Percentiles rank a stretch among this genome's conserved stretches.
These are phyloP conservation scores for Bombus confusus DNA, from an alignment of 1,140 invertebrate genomes.

Conservation along the genomic window DNA sequence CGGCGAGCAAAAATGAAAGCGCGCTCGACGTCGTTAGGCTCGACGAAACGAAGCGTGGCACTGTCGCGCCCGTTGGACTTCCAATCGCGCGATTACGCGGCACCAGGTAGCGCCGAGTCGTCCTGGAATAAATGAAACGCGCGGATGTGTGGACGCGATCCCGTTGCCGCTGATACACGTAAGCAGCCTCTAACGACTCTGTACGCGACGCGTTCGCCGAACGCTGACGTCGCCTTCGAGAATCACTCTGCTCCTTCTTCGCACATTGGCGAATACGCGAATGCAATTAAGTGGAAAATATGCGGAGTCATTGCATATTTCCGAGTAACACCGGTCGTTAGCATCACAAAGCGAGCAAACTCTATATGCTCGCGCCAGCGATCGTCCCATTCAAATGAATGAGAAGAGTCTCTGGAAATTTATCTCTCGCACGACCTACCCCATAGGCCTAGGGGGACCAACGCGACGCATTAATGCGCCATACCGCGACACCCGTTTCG, in stretches of 20 bases:
- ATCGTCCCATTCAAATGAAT: conserved; percentile 66
- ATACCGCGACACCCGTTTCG: conserved; percentile 41
- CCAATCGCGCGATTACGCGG: no score
- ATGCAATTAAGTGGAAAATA: conserved; percentile 82
- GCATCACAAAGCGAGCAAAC: conserved; percentile 72
- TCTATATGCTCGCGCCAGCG: not conserved
- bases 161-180: no score
- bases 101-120: not conserved
- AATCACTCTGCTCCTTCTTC: not conserved
- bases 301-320: conserved; percentile 79
- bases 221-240: no score
- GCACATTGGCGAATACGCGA: conserved; percentile 73
- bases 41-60: not conserved
- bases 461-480: conserved; percentile 58
- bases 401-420: conserved; percentile 55
- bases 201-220: no score
- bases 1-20: conserved; percentile 11
- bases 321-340: conserved; percentile 74
- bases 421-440: conserved; percentile 31
- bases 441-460: not conserved
- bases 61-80: no score
- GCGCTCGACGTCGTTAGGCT: conserved; percentile 29
- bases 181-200: conserved; percentile 20
- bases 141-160: not conserved
- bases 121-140: conserved; percentile 23